Base-by-base conservation (phyloP, 2,888 invertebrate genomes). In the Ethmia dodecea region DNA sequence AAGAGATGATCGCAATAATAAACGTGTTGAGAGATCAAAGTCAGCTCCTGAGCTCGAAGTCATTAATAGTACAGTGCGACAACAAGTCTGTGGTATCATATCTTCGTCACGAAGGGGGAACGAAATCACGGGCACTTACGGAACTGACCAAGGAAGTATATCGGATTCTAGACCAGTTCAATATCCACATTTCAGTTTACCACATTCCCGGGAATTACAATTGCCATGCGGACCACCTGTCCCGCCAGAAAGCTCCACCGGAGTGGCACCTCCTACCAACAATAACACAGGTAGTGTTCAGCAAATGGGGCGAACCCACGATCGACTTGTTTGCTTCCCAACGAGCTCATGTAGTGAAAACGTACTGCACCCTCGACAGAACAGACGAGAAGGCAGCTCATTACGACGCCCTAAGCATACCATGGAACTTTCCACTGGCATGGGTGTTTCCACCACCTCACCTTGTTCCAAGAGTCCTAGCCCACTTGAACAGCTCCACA, bases 381-480 rank as follows among this genome's bases (percentile, higher is more conserved):
- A 14, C 8, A 6, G 31, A 31, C 11, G 2, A 8, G 2, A 5
- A 4, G 3, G 31, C 31, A 1, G 11, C 5, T 3, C 24, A 10
- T 10, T 5, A 2, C 38, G 43, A 55, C 22, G 54, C 56, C 1
- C 56, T 59, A 48, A 51, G 51, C 42, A 43, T 40, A 10, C 24
- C 2, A 2, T 57, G 56, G 52, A n/a, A 38, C 1, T 55, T 31
- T 22, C 30, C 33, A 0, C 33, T 54, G 13, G 56, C 37, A 1
- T 63, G 60, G 39, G 35, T 59, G 5, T 61, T 62, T 30, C 59
- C 62, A 2, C 62, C 61, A 5, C 63, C 58, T 9, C 26, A 12
- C 5, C 31, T 52, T 5, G 37, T 60, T 1, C 59, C 59, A 4
- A 25, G 41, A 18, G 51, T 61, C 1, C 43, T 55, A n/a, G 24